phyloP scores from a whole-genome alignment of 2,888 invertebrate species.

The Drymonia ruficornis region DNA sequence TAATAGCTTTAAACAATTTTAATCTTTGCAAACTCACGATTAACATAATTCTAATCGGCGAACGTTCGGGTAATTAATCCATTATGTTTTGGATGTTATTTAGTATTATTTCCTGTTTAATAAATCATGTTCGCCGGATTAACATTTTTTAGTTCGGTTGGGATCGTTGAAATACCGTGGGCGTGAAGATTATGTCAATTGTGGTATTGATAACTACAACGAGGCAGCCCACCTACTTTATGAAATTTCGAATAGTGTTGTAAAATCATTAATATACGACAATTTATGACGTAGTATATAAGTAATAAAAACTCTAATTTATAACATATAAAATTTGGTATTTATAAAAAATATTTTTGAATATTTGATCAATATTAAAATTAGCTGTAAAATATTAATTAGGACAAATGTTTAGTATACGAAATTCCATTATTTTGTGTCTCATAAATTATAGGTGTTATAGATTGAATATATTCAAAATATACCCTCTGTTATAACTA shows the following conservation, averaged over 20 bases:
- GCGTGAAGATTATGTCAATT: constrained; percentile 42
- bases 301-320: constrained; percentile 30
- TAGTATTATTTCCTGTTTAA: constrained; percentile 20
- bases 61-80: constrained; percentile 6
- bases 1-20: constrained; percentile 7
- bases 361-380: neutral
- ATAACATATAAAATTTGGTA: constrained; percentile 17
- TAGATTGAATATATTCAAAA: neutral
- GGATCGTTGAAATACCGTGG: constrained; percentile 34
- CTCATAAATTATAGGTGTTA: neutral
- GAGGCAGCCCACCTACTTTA: constrained; percentile 34
- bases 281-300: constrained; percentile 31
- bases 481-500: neutral
- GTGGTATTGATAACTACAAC: constrained; percentile 36
- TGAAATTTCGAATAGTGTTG: constrained; percentile 21
- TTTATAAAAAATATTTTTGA: constrained; percentile 1
- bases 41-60: constrained; percentile 7
- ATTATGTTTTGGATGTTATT: constrained; percentile 2
- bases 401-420: neutral
- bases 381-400: constrained; percentile 3
- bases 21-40: neutral
- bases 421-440: neutral
- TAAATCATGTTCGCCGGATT: constrained; percentile 29
- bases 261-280: constrained; percentile 37
- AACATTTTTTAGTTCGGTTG: constrained; percentile 28